Evolutionary conservation across 2,797 vertebrate species (phyloP).

Genomic region (Hylomyscus alleni): DNA sequence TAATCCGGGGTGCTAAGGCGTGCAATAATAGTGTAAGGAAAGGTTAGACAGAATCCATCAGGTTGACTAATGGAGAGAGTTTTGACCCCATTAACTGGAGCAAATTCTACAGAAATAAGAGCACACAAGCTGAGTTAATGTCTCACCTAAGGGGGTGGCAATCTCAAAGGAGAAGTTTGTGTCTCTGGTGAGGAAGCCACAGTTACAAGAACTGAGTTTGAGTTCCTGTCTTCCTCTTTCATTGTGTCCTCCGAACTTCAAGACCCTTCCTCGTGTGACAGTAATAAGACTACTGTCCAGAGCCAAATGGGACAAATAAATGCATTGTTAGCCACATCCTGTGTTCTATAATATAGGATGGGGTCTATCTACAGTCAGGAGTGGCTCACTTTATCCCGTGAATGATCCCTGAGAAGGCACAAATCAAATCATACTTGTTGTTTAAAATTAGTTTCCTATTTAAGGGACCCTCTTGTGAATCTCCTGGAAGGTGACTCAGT

Average conservation of each 20-base stretch:
- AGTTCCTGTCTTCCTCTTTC: background rate
- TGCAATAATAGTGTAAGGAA: background rate
- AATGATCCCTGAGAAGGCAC: conserved; percentile 37
- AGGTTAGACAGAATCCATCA: background rate
- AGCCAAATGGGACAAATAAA: conserved; percentile 25
- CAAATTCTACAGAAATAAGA: conserved; percentile 7
- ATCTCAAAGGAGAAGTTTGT: conserved; percentile 6
- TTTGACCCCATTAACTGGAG: background rate
- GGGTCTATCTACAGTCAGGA: background rate
- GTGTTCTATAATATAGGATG: background rate
- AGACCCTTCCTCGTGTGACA: conserved; percentile 5
- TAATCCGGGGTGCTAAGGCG: background rate
- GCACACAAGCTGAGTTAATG: background rate
- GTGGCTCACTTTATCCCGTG: background rate
- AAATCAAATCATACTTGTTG: conserved; percentile 29
- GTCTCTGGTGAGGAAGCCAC: background rate
- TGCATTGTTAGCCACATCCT: background rate
- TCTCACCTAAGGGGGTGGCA: background rate
- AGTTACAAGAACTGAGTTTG: background rate
- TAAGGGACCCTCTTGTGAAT: conserved; percentile 39
- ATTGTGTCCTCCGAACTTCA: background rate
- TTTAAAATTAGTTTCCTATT: conserved; percentile 55
- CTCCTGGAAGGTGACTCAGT: background rate
- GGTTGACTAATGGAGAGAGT: background rate
- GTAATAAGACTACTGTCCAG: conserved; percentile 8